Evolutionary conservation across 2,113 vertebrate species (phyloP).

Genomic region (Nycticorax nycticorax): DNA sequence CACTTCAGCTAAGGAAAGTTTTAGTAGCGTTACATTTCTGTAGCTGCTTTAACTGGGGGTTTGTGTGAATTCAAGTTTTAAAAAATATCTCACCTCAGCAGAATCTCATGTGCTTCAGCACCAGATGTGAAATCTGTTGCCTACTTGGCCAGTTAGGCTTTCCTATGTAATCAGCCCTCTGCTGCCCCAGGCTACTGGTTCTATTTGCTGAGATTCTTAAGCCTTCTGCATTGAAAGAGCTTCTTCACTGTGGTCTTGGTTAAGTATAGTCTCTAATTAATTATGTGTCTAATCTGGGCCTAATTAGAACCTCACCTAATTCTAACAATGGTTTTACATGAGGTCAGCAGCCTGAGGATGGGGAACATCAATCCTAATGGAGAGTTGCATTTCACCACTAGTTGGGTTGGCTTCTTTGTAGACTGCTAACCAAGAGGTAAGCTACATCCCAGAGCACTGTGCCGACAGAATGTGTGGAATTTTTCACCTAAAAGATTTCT

Average conservation of each 20-base stretch:
- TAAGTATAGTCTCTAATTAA: background rate
- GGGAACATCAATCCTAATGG: rapidly evolving
- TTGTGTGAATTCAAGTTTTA: background rate
- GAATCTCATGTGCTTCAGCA: background rate
- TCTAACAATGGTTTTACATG: background rate
- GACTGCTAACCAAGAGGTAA: background rate
- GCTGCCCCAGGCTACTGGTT: background rate
- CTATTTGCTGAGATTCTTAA: background rate
- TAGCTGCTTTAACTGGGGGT: background rate
- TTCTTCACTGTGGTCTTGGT: background rate
- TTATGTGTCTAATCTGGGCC: background rate
- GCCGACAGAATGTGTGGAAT: background rate
- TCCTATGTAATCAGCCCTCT: background rate
- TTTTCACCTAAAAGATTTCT: background rate
- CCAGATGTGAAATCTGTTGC: background rate
- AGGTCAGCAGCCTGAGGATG: background rate
- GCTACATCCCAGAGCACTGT: background rate
- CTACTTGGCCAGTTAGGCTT: background rate
- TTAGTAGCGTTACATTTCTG: background rate
- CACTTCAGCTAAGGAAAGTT: background rate
- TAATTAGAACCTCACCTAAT: background rate
- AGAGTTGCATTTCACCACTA: background rate
- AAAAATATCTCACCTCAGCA: background rate
- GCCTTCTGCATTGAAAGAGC: background rate
- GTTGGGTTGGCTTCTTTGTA: background rate